Evolutionary conservation across 2,888 invertebrate species (phyloP), one percentile per base, ranked within the genome.

Genomic region (Mesorhabditis spiculigera): DNA sequence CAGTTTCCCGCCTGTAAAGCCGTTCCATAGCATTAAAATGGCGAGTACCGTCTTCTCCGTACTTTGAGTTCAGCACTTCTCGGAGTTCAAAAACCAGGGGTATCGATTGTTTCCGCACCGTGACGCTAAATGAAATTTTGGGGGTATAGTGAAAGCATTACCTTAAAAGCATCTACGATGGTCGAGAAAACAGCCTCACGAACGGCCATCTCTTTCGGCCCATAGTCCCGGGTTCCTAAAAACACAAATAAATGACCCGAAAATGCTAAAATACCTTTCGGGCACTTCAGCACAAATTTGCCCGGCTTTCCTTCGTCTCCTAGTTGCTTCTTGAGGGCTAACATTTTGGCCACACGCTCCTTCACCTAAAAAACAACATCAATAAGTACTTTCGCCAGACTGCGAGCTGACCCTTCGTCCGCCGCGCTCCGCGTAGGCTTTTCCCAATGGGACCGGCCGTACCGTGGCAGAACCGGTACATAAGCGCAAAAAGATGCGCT

Each of bases 71-170:
- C 67, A 99, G 89, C 8, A 75, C 81, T 45, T 83, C 82, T 16
- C 79, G 74, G n/a, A 84, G 74, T 69, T 85, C 85, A 70, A 85
- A 85, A 16, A 85, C 83, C 83, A 1, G 85, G 85, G 5, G 85
- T 85, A 64, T 99, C 98, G 85, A 99, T 95, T 41, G 95, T 93
- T 86, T 94, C 95, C 28, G 95, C 98, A 61, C 98, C 98, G 85
- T 99, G 97, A 76, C 91, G 92, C 86, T 50, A 50, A 50, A 50
- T 50, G 8, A 13, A 10, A 50, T 10, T 50, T 50, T 10, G n/a
- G 58, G 58, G 58, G 10, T 13, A 50, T 50, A 50, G 8, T n/a
- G 10, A 50, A 50, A n/a, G 58, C 8, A 10, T 13, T 13, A 50
- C 58, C 58, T 96, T 94, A 86, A 99, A 99, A 70, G 94, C 92